A percentile compares a stretch with the other conserved stretches of the same genome.
Conservation (phyloP, 2,797 vertebrate genomes). For the Lophotriccus pileatus region DNA sequence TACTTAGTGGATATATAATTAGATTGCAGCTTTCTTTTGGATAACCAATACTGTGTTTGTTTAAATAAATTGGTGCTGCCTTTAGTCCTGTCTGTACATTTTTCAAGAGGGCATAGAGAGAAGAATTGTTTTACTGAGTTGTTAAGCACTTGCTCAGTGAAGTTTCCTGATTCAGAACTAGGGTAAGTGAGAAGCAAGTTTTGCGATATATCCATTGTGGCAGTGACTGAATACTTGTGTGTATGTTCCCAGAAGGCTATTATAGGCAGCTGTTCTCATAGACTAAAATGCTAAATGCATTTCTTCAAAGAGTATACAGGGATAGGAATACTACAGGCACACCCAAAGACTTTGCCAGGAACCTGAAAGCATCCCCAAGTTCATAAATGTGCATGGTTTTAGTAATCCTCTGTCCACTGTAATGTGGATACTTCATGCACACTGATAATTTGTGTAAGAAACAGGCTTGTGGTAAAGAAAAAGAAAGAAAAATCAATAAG, state of each 20-base stretch:
- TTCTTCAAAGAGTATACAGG: background rate
- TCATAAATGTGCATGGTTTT: background rate
- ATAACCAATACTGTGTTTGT: background rate
- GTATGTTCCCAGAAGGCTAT: background rate
- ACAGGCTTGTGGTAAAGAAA: background rate
- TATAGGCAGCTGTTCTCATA: background rate
- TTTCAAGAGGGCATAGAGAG: background rate
- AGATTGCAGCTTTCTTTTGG: background rate
- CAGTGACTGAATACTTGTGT: background rate
- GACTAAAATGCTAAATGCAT: background rate
- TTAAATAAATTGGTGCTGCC: background rate
- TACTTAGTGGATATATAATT: background rate
- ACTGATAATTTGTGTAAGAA: background rate
- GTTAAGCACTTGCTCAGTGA: background rate
- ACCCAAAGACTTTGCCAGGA: background rate
- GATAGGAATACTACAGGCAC: background rate
- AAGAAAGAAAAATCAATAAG: background rate
- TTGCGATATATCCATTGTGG: background rate
- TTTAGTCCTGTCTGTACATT: rapidly evolving
- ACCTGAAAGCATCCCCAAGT: background rate
- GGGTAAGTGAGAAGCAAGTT: background rate
- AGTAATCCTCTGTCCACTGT: background rate
- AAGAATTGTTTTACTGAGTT: background rate
- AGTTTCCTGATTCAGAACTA: background rate
- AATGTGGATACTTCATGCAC: background rate